These are phyloP conservation scores for Neelides folsomi DNA, from an alignment of 2,888 invertebrate genomes.

Conservation along the genomic window DNA sequence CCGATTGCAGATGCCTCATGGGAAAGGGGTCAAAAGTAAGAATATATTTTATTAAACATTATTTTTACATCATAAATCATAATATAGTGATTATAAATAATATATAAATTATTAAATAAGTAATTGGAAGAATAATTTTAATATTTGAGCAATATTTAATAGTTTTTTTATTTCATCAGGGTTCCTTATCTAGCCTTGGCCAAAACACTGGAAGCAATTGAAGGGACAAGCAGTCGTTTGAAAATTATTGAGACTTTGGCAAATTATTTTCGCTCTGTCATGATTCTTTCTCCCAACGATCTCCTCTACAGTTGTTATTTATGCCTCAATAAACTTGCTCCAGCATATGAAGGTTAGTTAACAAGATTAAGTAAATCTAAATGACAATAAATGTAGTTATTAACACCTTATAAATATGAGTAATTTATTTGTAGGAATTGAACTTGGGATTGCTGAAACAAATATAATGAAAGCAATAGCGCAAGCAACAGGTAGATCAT, in stretches of 20 bases:
- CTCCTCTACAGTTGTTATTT: slow-evolving; percentile 79
- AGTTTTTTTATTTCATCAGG: slow-evolving; percentile 44
- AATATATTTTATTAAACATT: slow-evolving; percentile 11
- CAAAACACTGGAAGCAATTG: slow-evolving; percentile 77
- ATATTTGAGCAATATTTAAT: no score
- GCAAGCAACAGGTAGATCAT: slow-evolving; percentile 68
- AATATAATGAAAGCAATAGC: slow-evolving; percentile 89
- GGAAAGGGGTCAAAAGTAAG: slow-evolving; percentile 55
- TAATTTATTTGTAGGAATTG: slow-evolving; percentile 44
- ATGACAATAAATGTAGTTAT: no score
- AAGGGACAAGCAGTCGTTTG: slow-evolving; percentile 66
- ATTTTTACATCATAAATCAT: not conserved
- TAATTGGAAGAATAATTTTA: no score
- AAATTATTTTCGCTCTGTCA: slow-evolving; percentile 85
- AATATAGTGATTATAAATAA: slow-evolving; percentile 33
- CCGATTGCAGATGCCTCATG: slow-evolving; percentile 73
- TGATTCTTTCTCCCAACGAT: slow-evolving; percentile 75
- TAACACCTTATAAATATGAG: not conserved
- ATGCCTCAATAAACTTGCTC: slow-evolving; percentile 89
- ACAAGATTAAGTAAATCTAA: no score
- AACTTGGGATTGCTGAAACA: slow-evolving; percentile 88
- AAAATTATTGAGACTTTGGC: slow-evolving; percentile 82
- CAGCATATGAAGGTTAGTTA: slow-evolving; percentile 76
- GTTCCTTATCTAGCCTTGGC: slow-evolving; percentile 89
- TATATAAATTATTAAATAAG: slow-evolving; percentile 34